phyloP scores from a whole-genome alignment of 2,888 invertebrate species.

The Osmoderma eremita region DNA sequence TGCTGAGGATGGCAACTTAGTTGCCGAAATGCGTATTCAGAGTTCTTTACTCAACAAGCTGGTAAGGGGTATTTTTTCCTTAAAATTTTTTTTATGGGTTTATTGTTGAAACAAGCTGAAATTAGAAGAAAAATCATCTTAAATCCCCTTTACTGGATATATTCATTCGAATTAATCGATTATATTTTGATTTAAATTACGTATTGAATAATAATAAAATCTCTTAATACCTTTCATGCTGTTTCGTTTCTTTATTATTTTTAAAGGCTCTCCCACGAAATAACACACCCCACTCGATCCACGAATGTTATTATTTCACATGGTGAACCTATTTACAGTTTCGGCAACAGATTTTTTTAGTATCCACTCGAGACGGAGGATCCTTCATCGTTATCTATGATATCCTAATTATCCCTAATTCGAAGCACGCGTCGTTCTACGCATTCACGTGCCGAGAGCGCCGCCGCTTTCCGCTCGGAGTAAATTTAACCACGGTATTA shows the following conservation, averaged over 20 bases:
- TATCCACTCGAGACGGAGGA: constrained; percentile 1
- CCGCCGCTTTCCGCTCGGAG: not conserved
- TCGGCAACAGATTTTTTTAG: constrained; percentile 2
- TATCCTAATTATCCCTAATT: constrained; percentile 26
- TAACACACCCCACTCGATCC: not conserved
- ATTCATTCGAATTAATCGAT: too few species aligned
- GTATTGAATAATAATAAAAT: too few species aligned
- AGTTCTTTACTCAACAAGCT: too few species aligned
- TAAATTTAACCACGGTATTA: constrained; percentile 8
- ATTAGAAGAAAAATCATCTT: too few species aligned
- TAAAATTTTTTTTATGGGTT: too few species aligned
- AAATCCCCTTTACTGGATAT: too few species aligned
- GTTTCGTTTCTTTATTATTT: not conserved
- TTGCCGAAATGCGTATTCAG: too few species aligned
- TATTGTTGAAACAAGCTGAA: too few species aligned
- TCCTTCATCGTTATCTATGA: constrained; percentile 5
- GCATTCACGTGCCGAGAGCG: constrained; percentile 10
- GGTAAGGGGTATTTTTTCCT: too few species aligned
- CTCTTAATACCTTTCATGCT: too few species aligned
- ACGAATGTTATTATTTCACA: not conserved
- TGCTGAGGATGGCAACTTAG: too few species aligned
- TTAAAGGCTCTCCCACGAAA: not conserved
- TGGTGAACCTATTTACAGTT: not conserved
- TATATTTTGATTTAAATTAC: too few species aligned
- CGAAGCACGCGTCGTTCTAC: constrained; percentile 3